A percentile compares a stretch with the other conserved stretches of the same genome.
Evolutionary conservation across 2,888 invertebrate species (phyloP).

Genomic region (Apotomis capreana): DNA sequence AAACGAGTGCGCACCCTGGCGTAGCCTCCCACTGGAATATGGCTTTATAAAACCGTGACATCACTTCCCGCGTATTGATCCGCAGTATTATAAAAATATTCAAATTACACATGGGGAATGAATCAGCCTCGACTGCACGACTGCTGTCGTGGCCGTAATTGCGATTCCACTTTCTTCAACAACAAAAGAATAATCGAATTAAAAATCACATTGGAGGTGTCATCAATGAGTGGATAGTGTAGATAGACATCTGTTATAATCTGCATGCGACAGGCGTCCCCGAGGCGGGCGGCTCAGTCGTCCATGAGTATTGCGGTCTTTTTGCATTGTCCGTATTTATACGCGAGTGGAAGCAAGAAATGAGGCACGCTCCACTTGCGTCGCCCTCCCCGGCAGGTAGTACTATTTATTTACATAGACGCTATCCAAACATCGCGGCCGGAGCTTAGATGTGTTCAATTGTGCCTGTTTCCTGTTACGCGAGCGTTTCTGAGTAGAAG

Average conservation of each 20-base stretch:
- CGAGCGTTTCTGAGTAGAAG: slow-evolving; percentile 54
- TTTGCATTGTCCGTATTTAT: slow-evolving; percentile 69
- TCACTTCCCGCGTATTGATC: slow-evolving; percentile 49
- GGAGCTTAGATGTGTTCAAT: slow-evolving; percentile 48
- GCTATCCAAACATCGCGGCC: slow-evolving; percentile 42
- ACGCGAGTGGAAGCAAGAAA: slow-evolving; percentile 66
- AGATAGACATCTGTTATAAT: slow-evolving; percentile 38
- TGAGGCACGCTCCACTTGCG: slow-evolving; percentile 71
- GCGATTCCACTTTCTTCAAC: slow-evolving; percentile 5
- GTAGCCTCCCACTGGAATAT: slow-evolving; percentile 52
- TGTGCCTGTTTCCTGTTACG: slow-evolving; percentile 56
- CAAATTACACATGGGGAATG: slow-evolving; percentile 16
- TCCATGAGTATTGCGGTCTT: slow-evolving; percentile 67
- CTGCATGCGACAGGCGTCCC: slow-evolving; percentile 48
- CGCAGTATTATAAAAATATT: slow-evolving; percentile 23
- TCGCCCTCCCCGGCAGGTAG: slow-evolving; percentile 57
- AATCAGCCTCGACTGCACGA: not conserved
- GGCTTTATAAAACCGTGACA: slow-evolving; percentile 58
- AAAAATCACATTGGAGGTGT: slow-evolving; percentile 9
- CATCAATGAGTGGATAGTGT: slow-evolving; percentile 14
- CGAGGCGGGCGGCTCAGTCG: slow-evolving; percentile 57
- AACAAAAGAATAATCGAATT: slow-evolving; percentile 20
- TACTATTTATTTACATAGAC: slow-evolving; percentile 53
- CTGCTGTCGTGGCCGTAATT: slow-evolving; percentile 10
- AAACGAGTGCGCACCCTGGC: slow-evolving; percentile 44